Conservation (phyloP, 1,140 invertebrate genomes). For the Gonioctena quinquepunctata region DNA sequence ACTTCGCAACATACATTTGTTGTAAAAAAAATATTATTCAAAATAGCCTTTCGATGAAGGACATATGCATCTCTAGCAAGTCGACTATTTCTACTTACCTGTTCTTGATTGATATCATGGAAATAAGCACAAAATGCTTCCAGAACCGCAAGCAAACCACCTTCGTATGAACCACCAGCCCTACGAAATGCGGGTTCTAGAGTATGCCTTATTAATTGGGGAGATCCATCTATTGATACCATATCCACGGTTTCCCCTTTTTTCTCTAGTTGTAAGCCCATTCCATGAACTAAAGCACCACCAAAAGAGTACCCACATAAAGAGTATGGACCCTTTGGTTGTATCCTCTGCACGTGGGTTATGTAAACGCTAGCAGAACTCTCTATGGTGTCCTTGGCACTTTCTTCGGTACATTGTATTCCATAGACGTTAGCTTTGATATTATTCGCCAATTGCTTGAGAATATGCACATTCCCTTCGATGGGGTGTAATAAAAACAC, state of each 20-base stretch:
- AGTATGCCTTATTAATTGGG: conserved; percentile 2
- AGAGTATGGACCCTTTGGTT: conserved; percentile 20
- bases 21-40: neutral
- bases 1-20: neutral
- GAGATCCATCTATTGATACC: conserved; percentile 23
- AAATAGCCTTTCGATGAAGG: neutral
- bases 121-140: conserved; percentile 1
- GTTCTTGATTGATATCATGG: conserved; percentile 1
- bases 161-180: neutral
- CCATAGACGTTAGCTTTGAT: conserved; percentile 27
- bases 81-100: conserved; percentile 20
- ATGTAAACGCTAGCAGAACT: conserved; percentile 7
- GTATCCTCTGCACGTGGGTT: conserved; percentile 1
- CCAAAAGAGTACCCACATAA: conserved; percentile 29
- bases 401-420: conserved; percentile 15
- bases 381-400: neutral
- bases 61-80: neutral
- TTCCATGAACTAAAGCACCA: conserved; percentile 11
- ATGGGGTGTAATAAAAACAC: conserved; percentile 26
- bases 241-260: conserved; percentile 13
- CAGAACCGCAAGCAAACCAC: conserved; percentile 8
- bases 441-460: conserved; percentile 4
- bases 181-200: neutral
- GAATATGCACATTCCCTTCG: conserved; percentile 16
- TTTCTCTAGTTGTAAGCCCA: conserved; percentile 23